Percentiles rank a stretch among this genome's conserved stretches.
Evolutionary conservation across 1,140 invertebrate species (phyloP).

Genomic region (Chionoecetes opilio): DNA sequence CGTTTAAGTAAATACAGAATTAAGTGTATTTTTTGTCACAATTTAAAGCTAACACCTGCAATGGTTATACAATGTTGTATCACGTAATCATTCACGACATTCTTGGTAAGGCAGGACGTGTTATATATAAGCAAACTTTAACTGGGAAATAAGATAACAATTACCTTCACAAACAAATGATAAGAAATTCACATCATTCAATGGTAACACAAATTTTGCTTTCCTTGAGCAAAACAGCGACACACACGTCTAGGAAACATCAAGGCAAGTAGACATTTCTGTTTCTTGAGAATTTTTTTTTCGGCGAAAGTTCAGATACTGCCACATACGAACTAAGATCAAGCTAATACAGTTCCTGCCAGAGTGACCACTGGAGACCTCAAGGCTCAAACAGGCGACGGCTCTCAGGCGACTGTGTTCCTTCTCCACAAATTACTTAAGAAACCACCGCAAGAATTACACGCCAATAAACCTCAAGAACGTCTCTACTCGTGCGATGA

Average conservation of each 20-base stretch:
- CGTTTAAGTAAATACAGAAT: not conserved
- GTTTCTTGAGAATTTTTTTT: no score
- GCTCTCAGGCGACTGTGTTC: not conserved
- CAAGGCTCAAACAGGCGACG: not conserved
- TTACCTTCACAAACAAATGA: no score
- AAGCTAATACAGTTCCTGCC: not conserved
- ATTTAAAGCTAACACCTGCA: not conserved
- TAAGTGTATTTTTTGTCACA: not conserved
- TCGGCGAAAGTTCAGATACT: not conserved
- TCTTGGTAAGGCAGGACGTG: not conserved
- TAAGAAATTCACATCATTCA: no score
- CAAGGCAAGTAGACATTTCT: no score
- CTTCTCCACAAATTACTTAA: not conserved
- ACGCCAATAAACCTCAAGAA: not conserved
- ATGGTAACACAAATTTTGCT: no score
- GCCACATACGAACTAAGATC: not conserved
- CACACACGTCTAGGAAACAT: no score
- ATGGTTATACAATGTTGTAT: not conserved
- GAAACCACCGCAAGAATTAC: not conserved
- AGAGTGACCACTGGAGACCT: not conserved
- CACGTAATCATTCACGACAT: not conserved
- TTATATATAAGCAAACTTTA: not conserved
- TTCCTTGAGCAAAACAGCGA: no score
- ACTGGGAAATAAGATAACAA: no score
- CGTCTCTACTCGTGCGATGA: conserved; percentile 12